Conservation (phyloP, 2,113 vertebrate genomes). For the Bubalus kerabau region DNA sequence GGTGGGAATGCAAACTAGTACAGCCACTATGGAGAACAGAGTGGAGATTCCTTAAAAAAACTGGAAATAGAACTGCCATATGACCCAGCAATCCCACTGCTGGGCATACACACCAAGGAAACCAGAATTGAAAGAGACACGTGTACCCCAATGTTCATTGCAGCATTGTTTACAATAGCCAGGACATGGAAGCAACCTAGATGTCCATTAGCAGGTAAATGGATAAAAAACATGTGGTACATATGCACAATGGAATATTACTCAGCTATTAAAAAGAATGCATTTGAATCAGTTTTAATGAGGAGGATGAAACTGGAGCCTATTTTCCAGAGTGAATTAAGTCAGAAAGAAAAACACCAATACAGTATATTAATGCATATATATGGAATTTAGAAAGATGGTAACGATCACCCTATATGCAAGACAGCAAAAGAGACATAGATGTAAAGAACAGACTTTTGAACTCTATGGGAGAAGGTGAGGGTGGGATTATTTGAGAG, state of each 20-base stretch:
- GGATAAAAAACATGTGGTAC: not conserved
- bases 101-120: not conserved
- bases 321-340: not conserved
- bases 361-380: not conserved
- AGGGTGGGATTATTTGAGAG: not conserved
- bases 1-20: not conserved
- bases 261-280: not conserved
- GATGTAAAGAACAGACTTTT: not conserved
- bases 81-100: not conserved
- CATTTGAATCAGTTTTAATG: not conserved
- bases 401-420: fast-evolving
- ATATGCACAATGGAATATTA: not conserved
- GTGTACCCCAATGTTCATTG: not conserved
- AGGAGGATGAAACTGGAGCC: not conserved
- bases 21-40: not conserved
- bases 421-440: not conserved
- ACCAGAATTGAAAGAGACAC: not conserved
- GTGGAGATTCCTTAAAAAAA: not conserved
- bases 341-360: not conserved
- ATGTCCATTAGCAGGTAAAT: not conserved
- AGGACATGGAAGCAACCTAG: not conserved
- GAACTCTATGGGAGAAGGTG: not conserved
- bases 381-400: not conserved
- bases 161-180: not conserved
- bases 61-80: not conserved